phyloP scores from a whole-genome alignment of 2,797 vertebrate species.

The Meriones psammophilus region DNA sequence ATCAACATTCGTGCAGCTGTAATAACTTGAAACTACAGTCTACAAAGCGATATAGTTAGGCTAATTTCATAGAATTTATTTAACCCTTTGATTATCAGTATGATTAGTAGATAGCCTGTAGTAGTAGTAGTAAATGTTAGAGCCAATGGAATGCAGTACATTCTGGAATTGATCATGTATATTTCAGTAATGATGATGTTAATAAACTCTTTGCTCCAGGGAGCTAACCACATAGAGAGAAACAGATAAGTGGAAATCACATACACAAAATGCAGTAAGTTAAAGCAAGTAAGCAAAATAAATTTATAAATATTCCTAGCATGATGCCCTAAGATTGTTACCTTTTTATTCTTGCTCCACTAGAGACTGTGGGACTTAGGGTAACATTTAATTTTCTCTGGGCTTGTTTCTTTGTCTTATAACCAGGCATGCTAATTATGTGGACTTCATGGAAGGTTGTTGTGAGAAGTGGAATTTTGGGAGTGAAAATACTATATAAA shows the following conservation, averaged over 20 bases:
- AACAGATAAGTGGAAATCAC: neutral
- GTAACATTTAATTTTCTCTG: slow-evolving; percentile 27
- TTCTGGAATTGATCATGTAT: neutral
- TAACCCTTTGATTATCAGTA: slow-evolving; percentile 21
- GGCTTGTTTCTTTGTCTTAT: neutral
- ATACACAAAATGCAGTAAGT: slow-evolving; percentile 52
- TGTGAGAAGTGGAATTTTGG: slow-evolving; percentile 11
- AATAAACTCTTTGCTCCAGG: slow-evolving; percentile 42
- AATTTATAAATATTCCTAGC: slow-evolving; percentile 1
- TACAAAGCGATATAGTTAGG: neutral
- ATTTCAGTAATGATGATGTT: neutral
- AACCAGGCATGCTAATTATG: neutral
- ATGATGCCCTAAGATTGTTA: neutral
- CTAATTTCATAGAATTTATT: slow-evolving; percentile 28
- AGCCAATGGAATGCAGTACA: neutral
- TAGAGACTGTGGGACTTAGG: neutral
- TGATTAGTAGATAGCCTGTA: neutral
- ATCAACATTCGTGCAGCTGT: neutral
- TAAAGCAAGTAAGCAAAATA: neutral
- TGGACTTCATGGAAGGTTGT: neutral
- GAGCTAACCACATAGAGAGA: slow-evolving; percentile 34
- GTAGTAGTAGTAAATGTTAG: neutral
- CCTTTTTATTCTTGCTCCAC: slow-evolving; percentile 33
- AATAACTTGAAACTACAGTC: slow-evolving; percentile 11
- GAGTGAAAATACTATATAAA: slow-evolving; percentile 59